These are phyloP conservation scores for Enteromius paludinosus DNA, from an alignment of 2,797 vertebrate species.

Conservation along the genomic window DNA sequence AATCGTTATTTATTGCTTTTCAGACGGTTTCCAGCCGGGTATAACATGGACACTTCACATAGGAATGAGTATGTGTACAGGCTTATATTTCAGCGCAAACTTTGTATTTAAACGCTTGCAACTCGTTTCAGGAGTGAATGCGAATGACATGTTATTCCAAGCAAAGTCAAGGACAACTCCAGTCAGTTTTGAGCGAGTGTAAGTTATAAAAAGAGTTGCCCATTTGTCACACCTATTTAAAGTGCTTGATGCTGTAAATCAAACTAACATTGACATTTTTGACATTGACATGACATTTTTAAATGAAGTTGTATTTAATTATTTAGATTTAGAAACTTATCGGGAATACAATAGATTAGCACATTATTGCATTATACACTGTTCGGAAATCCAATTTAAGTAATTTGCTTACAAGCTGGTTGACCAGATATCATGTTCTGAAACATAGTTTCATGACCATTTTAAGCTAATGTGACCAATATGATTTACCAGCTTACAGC, in stretches of 20 bases:
- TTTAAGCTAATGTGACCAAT: background rate
- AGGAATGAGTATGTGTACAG: background rate
- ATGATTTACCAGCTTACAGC: background rate
- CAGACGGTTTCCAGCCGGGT: conserved; percentile 25
- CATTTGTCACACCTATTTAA: background rate
- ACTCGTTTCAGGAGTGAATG: background rate
- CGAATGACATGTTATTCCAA: background rate
- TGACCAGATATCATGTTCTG: background rate
- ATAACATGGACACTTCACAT: background rate
- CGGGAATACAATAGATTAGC: background rate
- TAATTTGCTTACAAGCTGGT: background rate
- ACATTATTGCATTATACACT: too few relatives aligned
- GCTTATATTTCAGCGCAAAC: background rate
- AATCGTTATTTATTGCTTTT: conserved; percentile 75
- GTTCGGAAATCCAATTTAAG: background rate
- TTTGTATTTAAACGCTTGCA: background rate
- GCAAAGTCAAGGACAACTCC: conserved; percentile 1
- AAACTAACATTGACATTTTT: too few relatives aligned
- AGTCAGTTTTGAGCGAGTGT: too few relatives aligned
- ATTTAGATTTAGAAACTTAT: background rate
- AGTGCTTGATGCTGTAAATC: background rate
- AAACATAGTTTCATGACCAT: background rate
- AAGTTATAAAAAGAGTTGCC: background rate
- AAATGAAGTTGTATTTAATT: background rate
- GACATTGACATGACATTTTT: background rate